Evolutionary conservation across 1,140 invertebrate genomes (phyloP).

Genomic region (Manduca sexta): DNA sequence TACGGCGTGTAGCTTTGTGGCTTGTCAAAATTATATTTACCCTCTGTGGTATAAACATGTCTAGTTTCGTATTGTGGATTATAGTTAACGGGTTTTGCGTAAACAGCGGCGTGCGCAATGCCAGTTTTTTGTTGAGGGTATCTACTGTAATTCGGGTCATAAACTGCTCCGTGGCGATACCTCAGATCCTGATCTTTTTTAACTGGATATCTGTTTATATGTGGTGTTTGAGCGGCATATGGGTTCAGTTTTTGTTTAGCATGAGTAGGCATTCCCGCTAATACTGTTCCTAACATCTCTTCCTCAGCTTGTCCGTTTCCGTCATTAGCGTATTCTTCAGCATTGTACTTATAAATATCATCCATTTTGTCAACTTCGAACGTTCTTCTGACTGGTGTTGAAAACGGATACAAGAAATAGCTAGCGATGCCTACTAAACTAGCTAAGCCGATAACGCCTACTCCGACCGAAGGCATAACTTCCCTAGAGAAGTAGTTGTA

Average conservation of each 20-base stretch:
- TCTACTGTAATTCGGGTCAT: constrained; percentile 51
- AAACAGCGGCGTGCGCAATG: constrained; percentile 64
- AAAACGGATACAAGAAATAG: constrained; percentile 84
- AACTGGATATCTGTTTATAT: constrained; percentile 53
- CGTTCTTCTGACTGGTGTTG: constrained; percentile 77
- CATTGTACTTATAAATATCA: constrained; percentile 78
- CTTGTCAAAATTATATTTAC: constrained; percentile 42
- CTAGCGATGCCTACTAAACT: constrained; percentile 82
- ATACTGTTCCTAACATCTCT: constrained; percentile 81
- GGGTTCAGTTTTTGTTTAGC: constrained; percentile 64
- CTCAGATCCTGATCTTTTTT: constrained; percentile 67
- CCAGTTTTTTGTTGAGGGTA: constrained; percentile 69
- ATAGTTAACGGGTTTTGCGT: constrained; percentile 59
- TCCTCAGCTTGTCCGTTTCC: constrained; percentile 81
- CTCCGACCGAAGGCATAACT: constrained; percentile 85
- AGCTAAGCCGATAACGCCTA: constrained; percentile 82
- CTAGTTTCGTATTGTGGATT: constrained; percentile 57
- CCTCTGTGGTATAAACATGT: constrained; percentile 55
- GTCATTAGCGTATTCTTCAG: constrained; percentile 76
- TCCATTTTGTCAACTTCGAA: constrained; percentile 78
- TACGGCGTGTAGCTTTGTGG: constrained; percentile 41
- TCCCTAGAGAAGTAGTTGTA: constrained; percentile 85
- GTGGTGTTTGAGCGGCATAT: constrained; percentile 58
- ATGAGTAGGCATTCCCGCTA: constrained; percentile 80
- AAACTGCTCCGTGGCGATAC: constrained; percentile 60